Evolutionary conservation across 2,888 invertebrate genomes (phyloP), one percentile per base, ranked within the genome.

Genomic region (Eumerus sabulonum): DNA sequence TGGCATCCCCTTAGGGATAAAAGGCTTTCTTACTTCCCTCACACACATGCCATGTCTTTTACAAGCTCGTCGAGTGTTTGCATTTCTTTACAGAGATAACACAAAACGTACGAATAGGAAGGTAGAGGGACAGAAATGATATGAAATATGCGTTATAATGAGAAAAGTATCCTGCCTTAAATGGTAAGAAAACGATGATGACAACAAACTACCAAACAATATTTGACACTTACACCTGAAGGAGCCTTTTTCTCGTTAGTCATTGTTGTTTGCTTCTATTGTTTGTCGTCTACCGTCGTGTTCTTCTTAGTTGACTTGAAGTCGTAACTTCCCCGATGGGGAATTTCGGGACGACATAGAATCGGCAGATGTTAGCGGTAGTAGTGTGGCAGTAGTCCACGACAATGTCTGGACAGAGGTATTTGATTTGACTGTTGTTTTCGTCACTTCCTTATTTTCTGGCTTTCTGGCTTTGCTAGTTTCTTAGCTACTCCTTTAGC

Each of bases 171-270:
- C 62, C 68, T 64, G 53, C 50, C 47, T 14, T 7, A n/a, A 51
- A 47, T 44, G n/a, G n/a, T n/a, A n/a, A n/a, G n/a, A n/a, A n/a
- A n/a, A n/a, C n/a, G n/a, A n/a, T n/a, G 44, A 63, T 18, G 13
- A 44, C 70, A 38, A 47, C 62, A 62, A 66, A 70, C 66, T 76
- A 71, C 42, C 53, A 50, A 76, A 72, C 77, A 72, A 72, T 68
- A 70, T 79, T 79, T 79, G 73, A 74, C 73, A 84, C 85, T 85
- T 83, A 86, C 86, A 81, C 84, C 84, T 62, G 83, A 82, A 60
- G 84, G 79, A 74, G 85, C 84, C 81, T 84, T 85, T 83, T 85
- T 85, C 73, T 85, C 85, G 81, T 84, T 83, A 77, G 81, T 82
- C 86, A 86, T 86, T 83, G 79, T 84, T 76, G 63, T 63, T 53